Conservation (phyloP, 2,888 invertebrate genomes). For the Drosophila nr. perissopoda region DNA sequence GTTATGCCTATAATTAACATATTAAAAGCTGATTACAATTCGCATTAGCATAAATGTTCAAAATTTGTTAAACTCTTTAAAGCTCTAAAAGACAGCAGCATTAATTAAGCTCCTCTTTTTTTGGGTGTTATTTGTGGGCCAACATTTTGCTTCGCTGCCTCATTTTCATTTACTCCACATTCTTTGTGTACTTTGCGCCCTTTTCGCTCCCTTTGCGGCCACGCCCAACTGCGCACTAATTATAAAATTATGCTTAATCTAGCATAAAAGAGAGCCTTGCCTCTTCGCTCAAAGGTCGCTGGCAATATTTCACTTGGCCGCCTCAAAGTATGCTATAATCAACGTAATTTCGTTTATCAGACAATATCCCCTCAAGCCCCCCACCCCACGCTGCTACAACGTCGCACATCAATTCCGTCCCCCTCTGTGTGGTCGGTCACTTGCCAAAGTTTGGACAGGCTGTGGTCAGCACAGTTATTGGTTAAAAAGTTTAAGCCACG, state of each 20-base stretch:
- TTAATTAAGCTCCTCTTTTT: conserved; percentile 22
- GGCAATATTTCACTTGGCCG: conserved; percentile 63
- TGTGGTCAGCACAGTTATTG: conserved; percentile 45
- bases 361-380: not conserved
- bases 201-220: not conserved
- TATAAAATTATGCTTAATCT: conserved; percentile 76
- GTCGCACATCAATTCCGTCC: not conserved
- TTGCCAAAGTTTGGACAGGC: conserved; percentile 29
- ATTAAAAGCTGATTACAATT: conserved; percentile 10
- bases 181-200: conserved; percentile 10
- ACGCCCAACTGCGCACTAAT: conserved; percentile 52
- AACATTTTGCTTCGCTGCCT: conserved; percentile 27
- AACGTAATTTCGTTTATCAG: conserved; percentile 58
- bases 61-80: conserved; percentile 3
- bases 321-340: conserved; percentile 57
- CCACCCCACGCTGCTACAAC: not conserved
- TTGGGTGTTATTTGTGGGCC: conserved; percentile 2
- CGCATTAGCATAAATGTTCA: conserved; percentile 22
- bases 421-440: not conserved
- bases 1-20: not conserved
- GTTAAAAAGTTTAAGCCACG: conserved; percentile 21
- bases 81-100: conserved; percentile 18
- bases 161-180: conserved; percentile 15
- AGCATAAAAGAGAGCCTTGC: conserved; percentile 46
- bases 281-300: conserved; percentile 45